These are phyloP conservation scores for Hypocryptadius cinnamomeus DNA, from an alignment of 2,113 vertebrate genomes.

Conservation along the genomic window DNA sequence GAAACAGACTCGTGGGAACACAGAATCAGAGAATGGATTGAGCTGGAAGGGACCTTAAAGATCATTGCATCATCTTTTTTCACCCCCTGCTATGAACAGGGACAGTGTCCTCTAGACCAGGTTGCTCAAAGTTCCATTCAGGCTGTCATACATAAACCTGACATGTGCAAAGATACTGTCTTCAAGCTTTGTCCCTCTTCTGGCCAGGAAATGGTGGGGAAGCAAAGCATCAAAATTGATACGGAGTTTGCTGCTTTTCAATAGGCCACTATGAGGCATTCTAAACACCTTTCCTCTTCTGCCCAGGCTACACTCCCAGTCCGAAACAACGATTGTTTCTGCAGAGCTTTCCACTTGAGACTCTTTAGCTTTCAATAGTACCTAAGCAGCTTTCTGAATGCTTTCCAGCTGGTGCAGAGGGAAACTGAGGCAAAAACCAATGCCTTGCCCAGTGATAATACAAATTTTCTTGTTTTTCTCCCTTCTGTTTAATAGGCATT, in stretches of 20 bases:
- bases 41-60: not conserved
- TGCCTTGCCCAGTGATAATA: fast-evolving
- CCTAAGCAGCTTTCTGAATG: not conserved
- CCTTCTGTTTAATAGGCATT: fast-evolving
- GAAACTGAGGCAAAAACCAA: not conserved
- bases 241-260: not conserved
- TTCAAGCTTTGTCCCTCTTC: not conserved
- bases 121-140: not conserved
- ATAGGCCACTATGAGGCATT: not conserved
- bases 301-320: not conserved
- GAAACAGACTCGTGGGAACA: not conserved
- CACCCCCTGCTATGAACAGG: not conserved
- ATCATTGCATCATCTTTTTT: not conserved
- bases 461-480: not conserved
- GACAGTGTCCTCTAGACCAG: too few relatives aligned
- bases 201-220: not conserved
- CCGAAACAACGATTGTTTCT: not conserved
- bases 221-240: not conserved
- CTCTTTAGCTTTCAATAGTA: not conserved
- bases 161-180: not conserved
- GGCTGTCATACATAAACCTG: not conserved
- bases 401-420: not conserved
- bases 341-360: not conserved
- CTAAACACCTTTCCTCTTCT: not conserved
- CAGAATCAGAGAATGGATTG: not conserved